Conservation (phyloP, 1,140 invertebrate genomes). For the Nebria ingens region DNA sequence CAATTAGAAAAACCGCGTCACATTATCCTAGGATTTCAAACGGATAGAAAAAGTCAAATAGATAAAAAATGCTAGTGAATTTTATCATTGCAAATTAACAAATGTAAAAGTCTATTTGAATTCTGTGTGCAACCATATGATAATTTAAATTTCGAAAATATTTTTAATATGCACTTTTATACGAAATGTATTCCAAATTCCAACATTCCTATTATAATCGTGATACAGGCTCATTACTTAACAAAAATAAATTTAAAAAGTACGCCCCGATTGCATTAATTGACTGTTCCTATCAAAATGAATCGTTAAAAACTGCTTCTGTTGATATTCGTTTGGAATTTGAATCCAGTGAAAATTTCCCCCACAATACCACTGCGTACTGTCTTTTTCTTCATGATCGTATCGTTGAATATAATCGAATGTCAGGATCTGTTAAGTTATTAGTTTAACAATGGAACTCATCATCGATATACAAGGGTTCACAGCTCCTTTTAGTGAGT, state of each 20-base stretch:
- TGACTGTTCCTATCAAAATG: conserved; percentile 28
- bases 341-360: conserved; percentile 19
- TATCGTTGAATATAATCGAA: conserved; percentile 23
- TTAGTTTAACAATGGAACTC: too few species aligned
- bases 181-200: conserved; percentile 27
- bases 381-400: conserved; percentile 29
- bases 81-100: conserved; percentile 16
- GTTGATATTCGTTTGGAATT: conserved; percentile 29
- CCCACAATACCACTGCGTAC: conserved; percentile 25
- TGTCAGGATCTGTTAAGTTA: conserved; percentile 20
- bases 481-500: too few species aligned
- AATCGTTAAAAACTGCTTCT: conserved; percentile 23
- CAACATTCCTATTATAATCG: conserved; percentile 21
- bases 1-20: conserved; percentile 16
- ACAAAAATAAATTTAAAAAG: conserved; percentile 18
- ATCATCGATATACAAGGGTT: conserved; percentile 17
- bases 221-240: conserved; percentile 15
- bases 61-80: conserved; percentile 13
- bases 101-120: conserved; percentile 29
- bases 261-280: conserved; percentile 23
- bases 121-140: conserved; percentile 26
- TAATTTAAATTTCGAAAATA: conserved; percentile 25
- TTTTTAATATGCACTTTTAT: conserved; percentile 23
- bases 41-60: conserved; percentile 12
- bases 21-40: conserved; percentile 17